phyloP scores from a whole-genome alignment of 2,888 invertebrate species.

The Hyposoter dolosus region DNA sequence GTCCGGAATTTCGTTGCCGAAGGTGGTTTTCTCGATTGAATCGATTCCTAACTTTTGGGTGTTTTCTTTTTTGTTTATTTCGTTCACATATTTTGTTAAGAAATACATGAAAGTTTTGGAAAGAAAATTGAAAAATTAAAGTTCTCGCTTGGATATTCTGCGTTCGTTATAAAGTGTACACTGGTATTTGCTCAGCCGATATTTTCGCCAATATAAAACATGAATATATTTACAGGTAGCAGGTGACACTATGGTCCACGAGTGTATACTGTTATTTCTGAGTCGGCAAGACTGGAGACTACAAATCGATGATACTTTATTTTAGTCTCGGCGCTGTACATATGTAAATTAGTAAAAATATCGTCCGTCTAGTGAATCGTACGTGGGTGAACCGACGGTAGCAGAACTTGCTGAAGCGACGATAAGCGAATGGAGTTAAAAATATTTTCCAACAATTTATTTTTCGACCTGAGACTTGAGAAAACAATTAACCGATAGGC shows the following conservation, averaged over 20 bases:
- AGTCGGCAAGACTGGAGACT: constrained; percentile 5
- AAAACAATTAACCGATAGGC: background rate
- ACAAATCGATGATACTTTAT: background rate
- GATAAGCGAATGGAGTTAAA: background rate
- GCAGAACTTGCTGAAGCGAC: constrained; percentile 41
- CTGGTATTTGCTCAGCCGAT: background rate
- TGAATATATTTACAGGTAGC: constrained; percentile 31
- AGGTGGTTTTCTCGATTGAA: background rate
- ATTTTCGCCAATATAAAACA: constrained; percentile 14
- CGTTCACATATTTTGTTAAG: background rate
- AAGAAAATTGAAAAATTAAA: background rate
- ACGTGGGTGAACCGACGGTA: constrained; percentile 54
- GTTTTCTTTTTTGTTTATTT: background rate
- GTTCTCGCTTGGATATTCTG: background rate
- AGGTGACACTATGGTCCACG: constrained; percentile 24
- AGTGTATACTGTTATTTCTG: constrained; percentile 33
- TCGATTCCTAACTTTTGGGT: background rate
- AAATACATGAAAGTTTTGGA: background rate
- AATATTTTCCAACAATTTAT: background rate
- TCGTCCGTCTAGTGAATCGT: background rate
- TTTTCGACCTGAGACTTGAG: background rate
- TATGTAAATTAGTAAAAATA: background rate
- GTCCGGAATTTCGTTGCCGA: background rate
- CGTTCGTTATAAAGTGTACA: background rate
- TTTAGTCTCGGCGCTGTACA: background rate